Base-by-base conservation (phyloP, 2,113 vertebrate species). In the Hypomesus transpacificus region DNA sequence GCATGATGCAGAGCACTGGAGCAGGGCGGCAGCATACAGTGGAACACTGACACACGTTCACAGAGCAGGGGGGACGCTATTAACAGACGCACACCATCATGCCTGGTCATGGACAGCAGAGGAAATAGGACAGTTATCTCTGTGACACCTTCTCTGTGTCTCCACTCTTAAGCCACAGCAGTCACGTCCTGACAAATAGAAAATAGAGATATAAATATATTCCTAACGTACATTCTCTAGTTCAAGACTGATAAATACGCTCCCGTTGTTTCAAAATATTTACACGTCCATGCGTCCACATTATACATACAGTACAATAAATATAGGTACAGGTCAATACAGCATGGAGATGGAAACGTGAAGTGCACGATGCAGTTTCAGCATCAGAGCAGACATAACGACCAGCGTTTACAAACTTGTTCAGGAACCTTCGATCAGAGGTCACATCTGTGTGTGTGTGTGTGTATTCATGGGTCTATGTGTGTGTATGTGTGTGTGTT, bases 181-280 rank as follows among this genome's bases (percentile, higher is more conserved):
- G 68, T 83, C 89, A 88, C 87, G 91, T 92, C 92, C 81, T 86
- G 92, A 89, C 91, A 88, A 89, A 91, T 91, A 91, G 92, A 94
- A 95, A 93, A 94, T 93, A 94, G 93, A 94, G 88, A 93, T 89
- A 93, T 91, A 93, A 85, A 92, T 92, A 93, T 92, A 76, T 93
- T 92, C 88, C 90, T 90, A 88, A 91, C 90, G 90, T 94, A 92
- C 89, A 93, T 91, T 92, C 89, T 84, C 85, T 88, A 82, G 81
- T 92, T 92, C 84, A 77, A 85, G 84, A 91, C 56, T 86, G 87
- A 94, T 95, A 94, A 94, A 95, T 94, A 95, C 87, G 84, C 84
- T 64, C 92, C 91, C 89, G 88, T 91, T 90, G 92, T 74, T 73
- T 75, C 85, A 93, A 93, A 88, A 82, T 87, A 84, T 93, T 88